Conservation (phyloP, 2,797 vertebrate genomes). For the Oreochromis mossambicus region DNA sequence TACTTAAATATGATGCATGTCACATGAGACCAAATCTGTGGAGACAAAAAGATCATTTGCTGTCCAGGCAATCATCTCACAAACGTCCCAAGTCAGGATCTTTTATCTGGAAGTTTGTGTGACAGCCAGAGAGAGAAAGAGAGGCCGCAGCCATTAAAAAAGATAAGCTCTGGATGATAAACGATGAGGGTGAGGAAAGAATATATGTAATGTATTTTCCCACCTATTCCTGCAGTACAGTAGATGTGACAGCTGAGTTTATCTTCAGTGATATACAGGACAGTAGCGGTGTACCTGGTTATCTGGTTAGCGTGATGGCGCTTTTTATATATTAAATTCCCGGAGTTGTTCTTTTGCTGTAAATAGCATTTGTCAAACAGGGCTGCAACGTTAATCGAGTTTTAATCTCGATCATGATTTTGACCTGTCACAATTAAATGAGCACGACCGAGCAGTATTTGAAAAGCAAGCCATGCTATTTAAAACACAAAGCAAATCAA, state of each 20-base stretch:
- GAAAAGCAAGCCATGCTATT: neutral
- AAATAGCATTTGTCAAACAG: neutral
- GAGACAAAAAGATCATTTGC: neutral
- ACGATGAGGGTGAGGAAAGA: neutral
- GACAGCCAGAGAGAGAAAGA: neutral
- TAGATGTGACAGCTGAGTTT: neutral
- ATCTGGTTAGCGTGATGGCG: neutral
- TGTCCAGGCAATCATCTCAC: neutral
- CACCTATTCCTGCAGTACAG: neutral
- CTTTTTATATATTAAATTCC: neutral
- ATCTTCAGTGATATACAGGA: neutral
- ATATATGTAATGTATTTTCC: conserved; percentile 20
- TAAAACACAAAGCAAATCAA: neutral
- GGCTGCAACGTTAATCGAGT: neutral
- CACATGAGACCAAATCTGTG: conserved; percentile 28
- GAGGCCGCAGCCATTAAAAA: conserved; percentile 8
- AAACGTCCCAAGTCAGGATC: neutral
- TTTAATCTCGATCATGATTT: neutral
- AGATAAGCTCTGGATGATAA: conserved; percentile 23
- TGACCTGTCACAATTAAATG: neutral
- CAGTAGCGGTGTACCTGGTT: neutral
- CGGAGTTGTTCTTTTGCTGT: neutral
- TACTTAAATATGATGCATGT: neutral
- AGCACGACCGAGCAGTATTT: neutral
- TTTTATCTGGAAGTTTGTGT: neutral